Percentiles rank a stretch among this genome's conserved stretches.
phyloP scores from a whole-genome alignment of 2,797 vertebrate species.

The Takifugu ocellatus region DNA sequence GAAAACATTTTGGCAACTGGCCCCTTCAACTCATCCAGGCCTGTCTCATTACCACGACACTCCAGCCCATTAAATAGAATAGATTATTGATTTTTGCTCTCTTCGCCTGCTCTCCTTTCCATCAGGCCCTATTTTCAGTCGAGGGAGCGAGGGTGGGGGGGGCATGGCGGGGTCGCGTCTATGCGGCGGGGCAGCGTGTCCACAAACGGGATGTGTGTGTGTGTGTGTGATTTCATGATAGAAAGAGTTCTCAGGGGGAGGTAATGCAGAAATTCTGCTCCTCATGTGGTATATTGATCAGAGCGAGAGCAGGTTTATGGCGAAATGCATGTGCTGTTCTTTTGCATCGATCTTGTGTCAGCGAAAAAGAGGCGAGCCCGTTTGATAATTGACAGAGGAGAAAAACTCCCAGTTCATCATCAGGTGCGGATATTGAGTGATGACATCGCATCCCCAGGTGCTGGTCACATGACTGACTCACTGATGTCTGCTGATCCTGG shows the following conservation, averaged over 20 bases:
- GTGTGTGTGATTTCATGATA: too few relatives aligned
- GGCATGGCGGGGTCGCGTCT: too few relatives aligned
- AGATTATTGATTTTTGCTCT: conserved; percentile 83
- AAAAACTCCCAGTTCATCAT: conserved; percentile 54
- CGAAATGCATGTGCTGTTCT: conserved; percentile 39
- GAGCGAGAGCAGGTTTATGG: conserved; percentile 29
- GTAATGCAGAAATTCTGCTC: conserved; percentile 46
- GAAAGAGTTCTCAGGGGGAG: conserved; percentile 9
- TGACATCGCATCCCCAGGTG: conserved; percentile 51
- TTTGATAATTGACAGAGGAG: conserved; percentile 52
- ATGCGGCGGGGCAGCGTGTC: too few relatives aligned
- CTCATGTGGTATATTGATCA: conserved; percentile 37
- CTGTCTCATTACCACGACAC: conserved; percentile 84
- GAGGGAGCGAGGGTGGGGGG: conserved; percentile 44
- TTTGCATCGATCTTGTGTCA: conserved; percentile 44
- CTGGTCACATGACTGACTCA: conserved; percentile 28
- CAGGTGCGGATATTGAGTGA: conserved; percentile 50
- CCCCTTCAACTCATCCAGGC: conserved; percentile 80
- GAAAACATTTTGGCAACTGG: conserved; percentile 59
- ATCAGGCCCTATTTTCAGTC: conserved; percentile 61
- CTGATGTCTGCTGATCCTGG: too few relatives aligned
- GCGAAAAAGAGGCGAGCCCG: conserved; percentile 44
- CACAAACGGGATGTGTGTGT: too few relatives aligned
- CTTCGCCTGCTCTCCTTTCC: conserved; percentile 76
- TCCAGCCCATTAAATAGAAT: conserved; percentile 83